Conservation (phyloP, 2,113 vertebrate genomes). For the Microcebus murinus region DNA sequence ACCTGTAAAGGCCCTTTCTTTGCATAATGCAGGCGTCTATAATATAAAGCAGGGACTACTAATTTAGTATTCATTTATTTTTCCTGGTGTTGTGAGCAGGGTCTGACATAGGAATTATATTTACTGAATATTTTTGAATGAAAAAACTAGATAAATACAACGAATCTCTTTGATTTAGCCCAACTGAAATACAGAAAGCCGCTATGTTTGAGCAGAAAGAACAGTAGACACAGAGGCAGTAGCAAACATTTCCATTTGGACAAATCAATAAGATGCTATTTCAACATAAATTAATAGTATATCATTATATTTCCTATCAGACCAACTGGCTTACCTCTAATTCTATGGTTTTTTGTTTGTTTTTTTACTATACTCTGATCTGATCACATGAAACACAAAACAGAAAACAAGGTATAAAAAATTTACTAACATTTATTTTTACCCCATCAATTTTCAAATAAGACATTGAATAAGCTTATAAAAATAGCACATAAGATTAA, state of each 20-base stretch:
- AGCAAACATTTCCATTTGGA: not conserved
- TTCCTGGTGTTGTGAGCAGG: not conserved
- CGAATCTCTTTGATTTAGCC: not conserved
- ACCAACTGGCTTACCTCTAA: not conserved
- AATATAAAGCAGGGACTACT: not conserved
- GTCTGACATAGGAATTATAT: not conserved
- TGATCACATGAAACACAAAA: not conserved
- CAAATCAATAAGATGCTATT: not conserved
- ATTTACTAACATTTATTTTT: not conserved
- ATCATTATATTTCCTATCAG: not conserved
- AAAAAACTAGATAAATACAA: not conserved
- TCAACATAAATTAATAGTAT: not conserved
- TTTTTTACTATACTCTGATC: not conserved
- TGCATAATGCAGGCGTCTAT: not conserved
- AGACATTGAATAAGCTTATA: not conserved
- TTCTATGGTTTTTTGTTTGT: not conserved
- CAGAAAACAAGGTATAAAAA: not conserved
- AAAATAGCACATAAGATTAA: not conserved
- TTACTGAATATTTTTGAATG: not conserved
- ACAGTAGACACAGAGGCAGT: not conserved
- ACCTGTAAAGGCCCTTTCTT: fast-evolving
- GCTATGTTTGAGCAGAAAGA: not conserved
- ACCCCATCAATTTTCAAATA: not conserved
- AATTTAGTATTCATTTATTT: not conserved
- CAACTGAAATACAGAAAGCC: not conserved